These are phyloP conservation scores for Istiophorus platypterus DNA, from an alignment of 2,113 vertebrate species.

Conservation along the genomic window DNA sequence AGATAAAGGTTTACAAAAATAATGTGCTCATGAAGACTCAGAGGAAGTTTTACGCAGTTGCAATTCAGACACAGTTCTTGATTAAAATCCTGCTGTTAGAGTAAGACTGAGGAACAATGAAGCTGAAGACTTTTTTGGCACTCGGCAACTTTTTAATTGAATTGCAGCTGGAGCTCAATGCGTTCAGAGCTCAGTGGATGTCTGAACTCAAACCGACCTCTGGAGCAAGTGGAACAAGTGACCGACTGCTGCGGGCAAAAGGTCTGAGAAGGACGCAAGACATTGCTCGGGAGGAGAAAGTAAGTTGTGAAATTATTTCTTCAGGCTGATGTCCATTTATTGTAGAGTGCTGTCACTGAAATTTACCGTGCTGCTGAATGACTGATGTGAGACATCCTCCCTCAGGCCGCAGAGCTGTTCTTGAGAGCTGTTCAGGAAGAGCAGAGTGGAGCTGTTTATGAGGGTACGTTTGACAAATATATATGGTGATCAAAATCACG, in stretches of 20 bases:
- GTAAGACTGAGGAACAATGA: neutral
- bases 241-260: conserved; percentile 77
- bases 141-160: neutral
- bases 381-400: conserved; percentile 5
- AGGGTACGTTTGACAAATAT: conserved; percentile 83
- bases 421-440: conserved; percentile 97
- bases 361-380: neutral
- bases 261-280: conserved; percentile 91
- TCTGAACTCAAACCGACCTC: conserved; percentile 92
- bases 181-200: conserved; percentile 97
- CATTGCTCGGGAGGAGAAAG: conserved; percentile 91
- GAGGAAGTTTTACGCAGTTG: neutral
- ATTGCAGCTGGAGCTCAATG: conserved; percentile 91
- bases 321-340: neutral
- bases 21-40: neutral
- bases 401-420: conserved; percentile 95
- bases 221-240: conserved; percentile 80
- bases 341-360: neutral
- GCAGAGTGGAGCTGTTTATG: conserved; percentile 96
- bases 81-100: neutral
- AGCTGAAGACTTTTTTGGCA: neutral
- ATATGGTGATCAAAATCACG: conserved; percentile 27
- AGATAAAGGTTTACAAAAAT: neutral
- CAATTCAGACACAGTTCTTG: neutral
- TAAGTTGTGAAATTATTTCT: conserved; percentile 61